Percentiles rank a stretch among this genome's conserved stretches.
Evolutionary conservation across 2,797 vertebrate genomes (phyloP).

Genomic region (Acipenser oxyrinchus): DNA sequence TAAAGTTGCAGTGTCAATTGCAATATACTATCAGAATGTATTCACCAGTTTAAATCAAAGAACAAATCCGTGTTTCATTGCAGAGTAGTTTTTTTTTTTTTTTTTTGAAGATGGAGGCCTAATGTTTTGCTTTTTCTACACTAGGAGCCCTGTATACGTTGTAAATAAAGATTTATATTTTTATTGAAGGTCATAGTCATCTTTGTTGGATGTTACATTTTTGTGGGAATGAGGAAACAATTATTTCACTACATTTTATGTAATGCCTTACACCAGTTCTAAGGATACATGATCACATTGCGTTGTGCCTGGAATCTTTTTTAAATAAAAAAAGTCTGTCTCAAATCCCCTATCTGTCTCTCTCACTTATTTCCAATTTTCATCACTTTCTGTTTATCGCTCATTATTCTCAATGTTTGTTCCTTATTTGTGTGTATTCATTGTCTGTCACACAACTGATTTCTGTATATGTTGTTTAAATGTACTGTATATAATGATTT

Average conservation of each 20-base stretch:
- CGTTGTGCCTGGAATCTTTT: conserved; percentile 14
- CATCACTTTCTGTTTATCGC: conserved; percentile 7
- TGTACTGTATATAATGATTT: background rate
- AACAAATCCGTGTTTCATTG: too few species aligned
- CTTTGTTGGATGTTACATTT: background rate
- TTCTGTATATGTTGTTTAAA: background rate
- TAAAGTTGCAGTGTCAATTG: too few species aligned
- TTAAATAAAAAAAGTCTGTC: conserved; percentile 9
- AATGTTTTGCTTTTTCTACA: background rate
- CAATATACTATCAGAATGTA: too few species aligned
- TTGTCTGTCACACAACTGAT: too few species aligned
- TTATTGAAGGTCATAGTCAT: background rate
- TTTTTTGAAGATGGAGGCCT: background rate
- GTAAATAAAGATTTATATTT: conserved; percentile 4
- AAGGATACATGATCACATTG: background rate
- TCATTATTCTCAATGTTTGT: background rate
- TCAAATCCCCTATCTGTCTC: background rate
- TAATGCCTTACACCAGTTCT: conserved; percentile 10
- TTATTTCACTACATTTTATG: conserved; percentile 1
- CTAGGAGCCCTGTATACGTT: background rate
- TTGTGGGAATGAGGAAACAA: background rate
- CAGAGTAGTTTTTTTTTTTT: background rate
- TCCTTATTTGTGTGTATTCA: background rate
- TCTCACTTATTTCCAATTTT: conserved; percentile 6
- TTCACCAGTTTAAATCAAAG: background rate